These are phyloP conservation scores for zebrafish (Danio rerio) DNA, from an alignment of 2,113 vertebrate genomes.

Conservation along the genomic window DNA sequence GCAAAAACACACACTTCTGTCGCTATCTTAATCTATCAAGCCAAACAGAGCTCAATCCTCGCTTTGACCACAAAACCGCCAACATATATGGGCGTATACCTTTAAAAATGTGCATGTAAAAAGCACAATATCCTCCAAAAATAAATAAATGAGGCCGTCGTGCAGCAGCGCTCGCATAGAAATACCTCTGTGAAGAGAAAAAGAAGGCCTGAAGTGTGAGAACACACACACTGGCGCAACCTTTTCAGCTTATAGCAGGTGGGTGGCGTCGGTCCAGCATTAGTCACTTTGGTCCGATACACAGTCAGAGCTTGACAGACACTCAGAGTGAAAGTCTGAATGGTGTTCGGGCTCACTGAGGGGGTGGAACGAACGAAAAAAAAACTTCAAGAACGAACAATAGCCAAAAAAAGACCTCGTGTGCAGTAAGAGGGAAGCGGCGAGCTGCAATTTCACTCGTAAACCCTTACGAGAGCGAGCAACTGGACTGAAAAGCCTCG, in stretches of 20 bases:
- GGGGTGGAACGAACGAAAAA: constrained; percentile 37
- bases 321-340: constrained; percentile 69
- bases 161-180: background rate
- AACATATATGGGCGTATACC: background rate
- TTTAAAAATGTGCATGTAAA: constrained; percentile 14
- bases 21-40: background rate
- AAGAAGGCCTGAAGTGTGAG: constrained; percentile 4
- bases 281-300: constrained; percentile 68
- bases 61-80: background rate
- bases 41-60: background rate
- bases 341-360: constrained; percentile 32
- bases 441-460: constrained; percentile 26
- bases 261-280: constrained; percentile 63
- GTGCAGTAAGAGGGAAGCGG: constrained; percentile 25
- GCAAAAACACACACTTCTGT: background rate
- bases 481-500: constrained; percentile 4
- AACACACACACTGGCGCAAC: constrained; percentile 31
- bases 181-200: constrained; percentile 5
- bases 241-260: constrained; percentile 54
- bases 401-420: constrained; percentile 46
- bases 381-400: constrained; percentile 34
- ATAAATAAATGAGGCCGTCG: too few species aligned
- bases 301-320: constrained; percentile 65
- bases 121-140: background rate
- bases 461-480: constrained; percentile 26